Percentiles rank a stretch among this genome's conserved stretches.
Evolutionary conservation across 2,797 vertebrate genomes (phyloP).

Genomic region (Carapus acus): DNA sequence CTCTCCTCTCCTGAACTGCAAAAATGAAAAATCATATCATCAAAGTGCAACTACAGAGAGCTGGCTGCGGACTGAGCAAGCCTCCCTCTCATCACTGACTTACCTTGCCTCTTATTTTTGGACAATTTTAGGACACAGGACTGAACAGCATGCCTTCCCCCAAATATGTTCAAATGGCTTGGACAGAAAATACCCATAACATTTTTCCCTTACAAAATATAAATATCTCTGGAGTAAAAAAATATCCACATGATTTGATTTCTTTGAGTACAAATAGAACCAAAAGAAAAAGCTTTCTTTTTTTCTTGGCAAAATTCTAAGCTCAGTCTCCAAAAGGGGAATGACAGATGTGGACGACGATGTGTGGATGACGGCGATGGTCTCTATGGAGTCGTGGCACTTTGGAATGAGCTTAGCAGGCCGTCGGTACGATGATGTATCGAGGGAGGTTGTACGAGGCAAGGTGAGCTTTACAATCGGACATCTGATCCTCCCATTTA

Average conservation of each 20-base stretch:
- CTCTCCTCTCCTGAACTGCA: constrained; percentile 24
- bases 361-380: constrained; percentile 16
- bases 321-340: constrained; percentile 48
- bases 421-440: constrained; percentile 19
- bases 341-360: constrained; percentile 28
- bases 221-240: constrained; percentile 81
- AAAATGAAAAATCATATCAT: constrained; percentile 49
- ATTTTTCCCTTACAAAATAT: constrained; percentile 72
- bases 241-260: constrained; percentile 69
- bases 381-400: constrained; percentile 25
- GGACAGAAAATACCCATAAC: constrained; percentile 52
- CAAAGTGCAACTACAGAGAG: constrained; percentile 68
- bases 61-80: constrained; percentile 21
- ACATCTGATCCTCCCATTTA: constrained; percentile 1
- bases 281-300: constrained; percentile 43
- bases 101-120: constrained; percentile 30
- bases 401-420: constrained; percentile 60
- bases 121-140: constrained; percentile 24
- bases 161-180: constrained; percentile 51
- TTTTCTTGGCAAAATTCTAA: constrained; percentile 56
- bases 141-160: constrained; percentile 19
- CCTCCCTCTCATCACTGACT: constrained; percentile 28
- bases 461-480: constrained; percentile 22
- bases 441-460: background rate
- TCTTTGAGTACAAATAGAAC: constrained; percentile 69